phyloP scores from a whole-genome alignment of 2,888 invertebrate genomes.

The Eupithecia subumbrata region DNA sequence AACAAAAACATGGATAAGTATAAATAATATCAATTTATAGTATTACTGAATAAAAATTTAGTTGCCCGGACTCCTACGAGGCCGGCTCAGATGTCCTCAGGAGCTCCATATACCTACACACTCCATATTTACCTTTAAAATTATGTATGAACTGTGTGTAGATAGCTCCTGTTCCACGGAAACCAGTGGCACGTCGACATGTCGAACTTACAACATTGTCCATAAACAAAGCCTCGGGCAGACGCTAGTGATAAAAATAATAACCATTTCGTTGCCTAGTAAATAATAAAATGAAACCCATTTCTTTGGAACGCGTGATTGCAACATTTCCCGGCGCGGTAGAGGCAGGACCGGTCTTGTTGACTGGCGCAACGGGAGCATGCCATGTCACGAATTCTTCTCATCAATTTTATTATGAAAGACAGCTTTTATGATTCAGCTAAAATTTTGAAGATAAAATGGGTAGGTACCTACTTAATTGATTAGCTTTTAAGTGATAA shows the following conservation, averaged over 20 bases:
- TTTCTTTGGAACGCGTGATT: conserved; percentile 31
- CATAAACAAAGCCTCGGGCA: not conserved
- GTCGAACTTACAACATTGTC: not conserved
- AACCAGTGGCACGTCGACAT: not conserved
- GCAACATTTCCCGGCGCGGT: conserved; percentile 24
- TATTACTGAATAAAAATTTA: too few relatives aligned
- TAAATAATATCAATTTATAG: too few relatives aligned
- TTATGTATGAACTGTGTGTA: too few relatives aligned
- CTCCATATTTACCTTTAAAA: too few relatives aligned
- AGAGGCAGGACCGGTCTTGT: conserved; percentile 28
- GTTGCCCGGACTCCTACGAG: too few relatives aligned
- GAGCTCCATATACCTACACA: too few relatives aligned
- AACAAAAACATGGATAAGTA: too few relatives aligned
- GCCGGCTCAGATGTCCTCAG: too few relatives aligned
- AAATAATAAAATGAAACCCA: conserved; percentile 29
- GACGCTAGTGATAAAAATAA: conserved; percentile 5
- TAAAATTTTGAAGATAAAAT: not conserved
- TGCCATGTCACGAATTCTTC: conserved; percentile 12
- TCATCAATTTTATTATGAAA: not conserved
- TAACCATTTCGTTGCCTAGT: conserved; percentile 26
- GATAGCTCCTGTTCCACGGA: not conserved
- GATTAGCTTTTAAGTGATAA: too few relatives aligned
- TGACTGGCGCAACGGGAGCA: conserved; percentile 23
- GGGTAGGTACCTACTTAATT: too few relatives aligned
- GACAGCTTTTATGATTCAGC: not conserved